Base-by-base conservation (phyloP, 37 sponge, comb jelly and placozoan genomes). In the Theonella swinhoei region DNA sequence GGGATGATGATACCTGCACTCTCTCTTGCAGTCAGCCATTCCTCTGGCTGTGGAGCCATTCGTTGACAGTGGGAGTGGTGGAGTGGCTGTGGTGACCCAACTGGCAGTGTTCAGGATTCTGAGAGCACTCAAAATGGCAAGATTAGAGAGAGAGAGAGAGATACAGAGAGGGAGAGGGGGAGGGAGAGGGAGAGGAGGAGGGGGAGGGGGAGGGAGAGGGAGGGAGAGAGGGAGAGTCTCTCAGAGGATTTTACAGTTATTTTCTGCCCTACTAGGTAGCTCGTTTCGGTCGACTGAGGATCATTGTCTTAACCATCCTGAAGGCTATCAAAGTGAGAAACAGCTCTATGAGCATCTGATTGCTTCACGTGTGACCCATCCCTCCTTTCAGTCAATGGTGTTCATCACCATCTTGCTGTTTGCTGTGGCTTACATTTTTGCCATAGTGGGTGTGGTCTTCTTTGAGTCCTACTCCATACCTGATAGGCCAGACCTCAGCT, bases 381-480 rank as follows among this genome's bases (percentile, higher is more conserved):
- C 14, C 32, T 11, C 64, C 60, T 8, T 65, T n/a, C 72, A 94
- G 89, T 90, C 94, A n/a, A 75, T 96, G 90, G 88, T 91, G 38
- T 96, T 96, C 85, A 91, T 96, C 68, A 85, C 85, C 11, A 77
- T 96, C 26, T 83, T 96, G 25, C 85, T 96, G 25, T 71, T 91
- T 62, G 85, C 89, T 23, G 92, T 96, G 42, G 93, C 89, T 62
- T 96, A 91, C 92, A 96, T 96, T 37, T 96, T 93, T 88, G 97
- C 97, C 70, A 88, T 91, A 25, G 78, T 91, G 39, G 97, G 94
- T 58, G 86, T 93, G 32, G 88, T 91, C 70, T 80, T 93, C 76
- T 96, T 96, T 78, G 87, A 88, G 0, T 75, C 95, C 54, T 86
- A 86, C 64, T 78, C 77, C 58, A 47, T 33, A 9, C 80, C 91